These are phyloP conservation scores for Phenganax stokvisi DNA, from an alignment of 92 coral and sea anemone species.

Conservation along the genomic window DNA sequence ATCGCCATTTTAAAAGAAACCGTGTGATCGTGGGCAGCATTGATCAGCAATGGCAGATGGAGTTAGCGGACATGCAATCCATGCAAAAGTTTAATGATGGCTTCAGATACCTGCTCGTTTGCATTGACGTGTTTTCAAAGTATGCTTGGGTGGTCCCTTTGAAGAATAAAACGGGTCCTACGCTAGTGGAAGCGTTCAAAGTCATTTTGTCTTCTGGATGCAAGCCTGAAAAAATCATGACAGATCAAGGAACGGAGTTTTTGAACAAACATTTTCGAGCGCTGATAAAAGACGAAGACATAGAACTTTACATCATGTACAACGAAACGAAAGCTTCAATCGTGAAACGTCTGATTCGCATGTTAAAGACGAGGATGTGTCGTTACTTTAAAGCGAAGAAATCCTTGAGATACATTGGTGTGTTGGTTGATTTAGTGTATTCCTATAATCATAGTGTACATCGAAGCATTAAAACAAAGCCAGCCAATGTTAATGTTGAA, in stretches of 20 bases:
- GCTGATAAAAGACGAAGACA: background rate
- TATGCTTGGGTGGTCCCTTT: no score
- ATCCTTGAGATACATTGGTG: no score
- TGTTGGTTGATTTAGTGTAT: no score
- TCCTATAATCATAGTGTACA: conserved; percentile 30
- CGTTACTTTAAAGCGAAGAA: no score
- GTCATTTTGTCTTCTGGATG: background rate
- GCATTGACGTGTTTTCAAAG: no score
- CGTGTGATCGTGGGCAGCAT: no score
- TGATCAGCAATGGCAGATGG: background rate
- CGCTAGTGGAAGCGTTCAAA: background rate
- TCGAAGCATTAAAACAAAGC: no score
- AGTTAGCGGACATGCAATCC: background rate
- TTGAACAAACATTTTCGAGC: background rate
- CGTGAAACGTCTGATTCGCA: background rate
- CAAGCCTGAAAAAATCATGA: background rate
- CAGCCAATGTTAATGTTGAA: no score
- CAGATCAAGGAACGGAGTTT: background rate
- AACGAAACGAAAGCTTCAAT: background rate
- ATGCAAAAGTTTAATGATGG: conserved; percentile 6
- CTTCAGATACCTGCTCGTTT: no score
- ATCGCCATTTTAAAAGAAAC: background rate
- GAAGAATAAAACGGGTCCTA: no score
- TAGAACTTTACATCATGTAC: background rate
- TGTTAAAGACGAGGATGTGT: no score